A percentile compares a stretch with the other conserved stretches of the same genome.
Evolutionary conservation across 2,113 vertebrate species (phyloP).

Genomic region (Taxidea taxus): DNA sequence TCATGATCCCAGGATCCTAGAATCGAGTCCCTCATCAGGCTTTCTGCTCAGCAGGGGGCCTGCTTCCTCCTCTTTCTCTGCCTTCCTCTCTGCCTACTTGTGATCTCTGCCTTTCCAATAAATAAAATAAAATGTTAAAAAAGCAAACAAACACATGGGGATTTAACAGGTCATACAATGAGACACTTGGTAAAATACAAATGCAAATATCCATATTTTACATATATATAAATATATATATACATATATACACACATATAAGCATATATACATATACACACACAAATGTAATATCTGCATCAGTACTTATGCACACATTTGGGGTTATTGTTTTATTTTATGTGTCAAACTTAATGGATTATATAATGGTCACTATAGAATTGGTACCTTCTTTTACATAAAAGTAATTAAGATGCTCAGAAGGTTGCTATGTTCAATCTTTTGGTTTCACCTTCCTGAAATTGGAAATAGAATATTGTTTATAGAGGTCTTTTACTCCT

Average conservation of each 20-base stretch:
- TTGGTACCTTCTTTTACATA: constrained; percentile 5
- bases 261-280: not conserved
- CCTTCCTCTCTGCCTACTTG: too few relatives aligned
- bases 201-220: not conserved
- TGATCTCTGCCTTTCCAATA: too few relatives aligned
- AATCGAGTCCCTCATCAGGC: too few relatives aligned
- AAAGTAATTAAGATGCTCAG: constrained; percentile 23
- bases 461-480: constrained; percentile 59
- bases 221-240: not conserved
- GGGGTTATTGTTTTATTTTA: not conserved
- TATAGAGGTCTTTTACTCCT: constrained; percentile 45
- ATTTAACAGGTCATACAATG: not conserved
- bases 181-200: not conserved
- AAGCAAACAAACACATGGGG: not conserved
- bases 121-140: too few relatives aligned
- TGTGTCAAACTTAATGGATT: not conserved
- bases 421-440: constrained; percentile 31
- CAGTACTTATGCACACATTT: not conserved
- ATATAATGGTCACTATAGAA: not conserved
- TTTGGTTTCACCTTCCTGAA: constrained; percentile 10
- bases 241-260: not conserved
- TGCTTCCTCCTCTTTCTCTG: too few relatives aligned
- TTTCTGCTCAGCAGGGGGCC: too few relatives aligned
- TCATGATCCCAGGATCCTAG: too few relatives aligned
- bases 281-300: not conserved